Evolutionary conservation across 2,113 vertebrate genomes (phyloP), one percentile per base, ranked within the genome.

Genomic region (Ibidorhyncha struthersii): DNA sequence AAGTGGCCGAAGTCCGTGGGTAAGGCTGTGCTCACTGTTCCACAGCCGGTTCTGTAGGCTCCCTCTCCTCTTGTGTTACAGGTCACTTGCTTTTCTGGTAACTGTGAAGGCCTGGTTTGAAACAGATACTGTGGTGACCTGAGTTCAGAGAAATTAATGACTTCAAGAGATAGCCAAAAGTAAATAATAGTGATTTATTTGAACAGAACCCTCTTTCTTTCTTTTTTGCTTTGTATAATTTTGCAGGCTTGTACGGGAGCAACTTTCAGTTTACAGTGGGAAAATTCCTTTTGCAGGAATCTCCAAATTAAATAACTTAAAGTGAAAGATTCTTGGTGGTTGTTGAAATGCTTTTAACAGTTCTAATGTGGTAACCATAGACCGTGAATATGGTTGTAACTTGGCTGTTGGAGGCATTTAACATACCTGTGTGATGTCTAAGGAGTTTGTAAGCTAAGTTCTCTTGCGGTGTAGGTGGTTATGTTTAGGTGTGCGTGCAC

Each of bases 401-500:
- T 4, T 56, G 40, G 19, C 19, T 50, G 3, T 16, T 40, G 63
- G 55, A 73, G 50, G 9, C 13, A 12, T 71, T 73, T 55, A 26
- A 16, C 40, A 3, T 26, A 22, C 6, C 29, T 47, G 0, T 6
- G 2, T 26, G n/a, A 8, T 2, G 15, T 22, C 27, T 9, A 50
- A 78, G 45, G 36, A 41, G n/a, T 41, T 47, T 5, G 32, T 34
- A 16, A 69, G 53, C 7, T 1, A 23, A 23, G 7, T 49, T 43
- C 9, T 49, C 32, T 61, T 14, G 16, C 4, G 4, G 21, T 12
- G 27, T 53, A 17, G 18, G 22, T 41, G 29, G 22, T 65, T 65
- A 21, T 0, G 0, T 49, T 34, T 6, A 55, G 41, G 17, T 6
- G 8, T 32, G 17, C 5, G 0, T 27, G 4, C 45, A 50, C 45